Evolutionary conservation across 2,797 vertebrate species (phyloP).

Genomic region (Catharus ustulatus): DNA sequence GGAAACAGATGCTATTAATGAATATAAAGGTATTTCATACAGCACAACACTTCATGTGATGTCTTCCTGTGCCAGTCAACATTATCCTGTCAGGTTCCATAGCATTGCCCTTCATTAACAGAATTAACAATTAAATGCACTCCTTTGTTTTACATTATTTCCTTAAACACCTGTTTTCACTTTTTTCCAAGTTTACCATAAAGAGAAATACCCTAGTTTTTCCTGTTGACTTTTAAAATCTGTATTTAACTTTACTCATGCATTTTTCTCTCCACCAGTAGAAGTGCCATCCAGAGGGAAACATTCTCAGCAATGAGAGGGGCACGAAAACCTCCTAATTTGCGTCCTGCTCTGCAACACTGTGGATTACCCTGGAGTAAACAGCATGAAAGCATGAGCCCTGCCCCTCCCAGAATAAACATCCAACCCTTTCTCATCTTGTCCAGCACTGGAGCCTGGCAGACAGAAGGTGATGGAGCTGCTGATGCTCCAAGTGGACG

Average conservation of each 20-base stretch:
- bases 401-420: background rate
- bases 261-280: background rate
- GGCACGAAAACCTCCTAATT: background rate
- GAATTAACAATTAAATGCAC: background rate
- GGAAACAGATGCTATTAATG: background rate
- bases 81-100: background rate
- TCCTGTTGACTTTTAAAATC: background rate
- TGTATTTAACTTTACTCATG: background rate
- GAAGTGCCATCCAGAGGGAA: background rate
- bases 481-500: background rate
- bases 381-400: background rate
- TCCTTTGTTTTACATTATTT: background rate
- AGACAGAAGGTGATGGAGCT: background rate
- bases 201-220: background rate
- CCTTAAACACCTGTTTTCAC: background rate
- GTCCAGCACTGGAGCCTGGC: fast-evolving
- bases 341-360: fast-evolving
- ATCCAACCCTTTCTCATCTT: background rate
- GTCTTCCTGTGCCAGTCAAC: background rate
- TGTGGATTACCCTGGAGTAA: background rate
- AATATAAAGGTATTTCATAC: background rate
- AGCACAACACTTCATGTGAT: background rate
- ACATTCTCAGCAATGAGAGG: fast-evolving
- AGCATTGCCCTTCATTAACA: background rate
- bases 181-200: background rate